Conservation (phyloP, 2,797 vertebrate species). For the Florisuga fusca region DNA sequence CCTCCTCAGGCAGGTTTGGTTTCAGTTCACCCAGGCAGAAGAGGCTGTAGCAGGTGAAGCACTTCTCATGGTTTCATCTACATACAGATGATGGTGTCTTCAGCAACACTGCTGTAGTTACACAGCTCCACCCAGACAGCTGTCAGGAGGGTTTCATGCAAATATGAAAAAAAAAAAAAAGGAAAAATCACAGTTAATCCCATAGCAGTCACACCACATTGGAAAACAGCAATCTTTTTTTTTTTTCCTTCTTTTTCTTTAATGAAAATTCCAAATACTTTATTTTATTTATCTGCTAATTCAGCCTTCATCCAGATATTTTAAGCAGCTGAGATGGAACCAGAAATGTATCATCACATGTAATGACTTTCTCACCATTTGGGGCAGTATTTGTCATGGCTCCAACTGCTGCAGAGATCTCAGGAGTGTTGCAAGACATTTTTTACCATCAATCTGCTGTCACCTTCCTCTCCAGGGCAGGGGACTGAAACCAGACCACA, state of each 20-base stretch:
- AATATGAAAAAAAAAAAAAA: background rate
- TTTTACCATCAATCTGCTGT: background rate
- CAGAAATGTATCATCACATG: background rate
- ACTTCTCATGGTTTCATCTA: background rate
- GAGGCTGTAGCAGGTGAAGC: background rate
- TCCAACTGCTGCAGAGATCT: background rate
- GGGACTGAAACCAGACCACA: background rate
- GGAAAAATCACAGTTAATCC: background rate
- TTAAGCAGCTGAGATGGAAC: background rate
- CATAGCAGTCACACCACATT: background rate
- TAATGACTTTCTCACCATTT: background rate
- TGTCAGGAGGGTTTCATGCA: background rate
- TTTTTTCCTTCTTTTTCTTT: background rate
- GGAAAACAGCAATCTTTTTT: background rate
- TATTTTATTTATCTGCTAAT: background rate
- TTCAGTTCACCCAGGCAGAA: background rate
- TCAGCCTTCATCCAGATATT: background rate
- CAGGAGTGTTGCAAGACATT: background rate
- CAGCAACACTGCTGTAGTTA: background rate
- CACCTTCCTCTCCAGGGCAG: background rate
- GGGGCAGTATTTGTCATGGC: background rate
- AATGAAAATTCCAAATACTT: background rate
- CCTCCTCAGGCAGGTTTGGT: background rate
- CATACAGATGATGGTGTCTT: background rate
- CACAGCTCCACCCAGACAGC: background rate